Evolutionary conservation across 2,888 invertebrate species (phyloP).

Genomic region (Palloptera scutellata): DNA sequence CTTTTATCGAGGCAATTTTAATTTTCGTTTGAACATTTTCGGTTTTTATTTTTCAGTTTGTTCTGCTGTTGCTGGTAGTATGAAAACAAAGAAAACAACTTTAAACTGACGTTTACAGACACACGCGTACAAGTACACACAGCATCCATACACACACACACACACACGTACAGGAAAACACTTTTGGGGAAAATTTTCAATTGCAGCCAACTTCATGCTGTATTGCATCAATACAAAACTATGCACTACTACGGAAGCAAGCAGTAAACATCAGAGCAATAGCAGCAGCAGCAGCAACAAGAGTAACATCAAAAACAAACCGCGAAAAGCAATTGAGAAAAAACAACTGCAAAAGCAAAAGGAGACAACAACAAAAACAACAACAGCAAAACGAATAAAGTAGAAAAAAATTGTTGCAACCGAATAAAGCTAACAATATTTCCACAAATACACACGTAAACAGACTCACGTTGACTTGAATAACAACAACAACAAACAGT

Average conservation of each 20-base stretch:
- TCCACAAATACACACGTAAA: too few relatives aligned
- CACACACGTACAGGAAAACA: slow-evolving; percentile 15
- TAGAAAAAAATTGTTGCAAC: background rate
- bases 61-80: background rate
- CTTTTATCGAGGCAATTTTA: slow-evolving; percentile 12
- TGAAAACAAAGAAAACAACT: slow-evolving; percentile 9
- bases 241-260: background rate
- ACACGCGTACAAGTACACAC: slow-evolving; percentile 16
- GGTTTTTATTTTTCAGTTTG: background rate
- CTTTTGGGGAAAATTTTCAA: slow-evolving; percentile 19
- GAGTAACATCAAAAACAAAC: slow-evolving; percentile 14
- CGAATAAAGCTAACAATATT: slow-evolving; percentile 8
- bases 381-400: slow-evolving; percentile 4
- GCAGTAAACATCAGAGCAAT: background rate
- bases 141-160: too few relatives aligned
- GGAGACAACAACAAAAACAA: slow-evolving; percentile 3
- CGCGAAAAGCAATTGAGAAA: slow-evolving; percentile 25
- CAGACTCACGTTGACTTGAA: too few relatives aligned
- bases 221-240: slow-evolving; percentile 14
- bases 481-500: too few relatives aligned
- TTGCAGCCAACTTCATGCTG: slow-evolving; percentile 22
- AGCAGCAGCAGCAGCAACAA: slow-evolving; percentile 28
- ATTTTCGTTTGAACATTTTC: slow-evolving; percentile 15
- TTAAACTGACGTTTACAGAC: slow-evolving; percentile 21
- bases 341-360: slow-evolving; percentile 12